These are phyloP conservation scores for Drosophila asahinai DNA, from an alignment of 1,140 invertebrate genomes.

Conservation along the genomic window DNA sequence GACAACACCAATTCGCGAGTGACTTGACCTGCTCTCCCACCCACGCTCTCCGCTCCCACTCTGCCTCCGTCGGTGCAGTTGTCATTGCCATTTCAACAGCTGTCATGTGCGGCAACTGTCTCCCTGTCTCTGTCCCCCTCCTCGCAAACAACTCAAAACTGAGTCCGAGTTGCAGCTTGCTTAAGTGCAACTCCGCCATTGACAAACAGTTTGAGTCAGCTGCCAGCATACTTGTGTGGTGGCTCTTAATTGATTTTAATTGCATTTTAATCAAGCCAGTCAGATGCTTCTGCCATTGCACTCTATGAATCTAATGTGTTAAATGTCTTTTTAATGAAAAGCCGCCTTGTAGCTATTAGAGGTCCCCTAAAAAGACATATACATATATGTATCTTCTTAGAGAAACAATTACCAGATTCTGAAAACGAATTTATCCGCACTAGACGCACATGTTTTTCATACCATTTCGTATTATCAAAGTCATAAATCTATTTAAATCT, in stretches of 20 bases:
- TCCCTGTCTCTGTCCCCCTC: background rate
- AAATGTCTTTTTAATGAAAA: slow-evolving; percentile 66
- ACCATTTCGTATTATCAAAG: background rate
- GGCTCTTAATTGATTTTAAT: slow-evolving; percentile 79
- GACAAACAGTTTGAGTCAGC: slow-evolving; percentile 22
- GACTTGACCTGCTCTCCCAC: slow-evolving; percentile 68
- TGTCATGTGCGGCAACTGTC: slow-evolving; percentile 46
- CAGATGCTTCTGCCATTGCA: slow-evolving; percentile 58
- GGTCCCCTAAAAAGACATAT: too few relatives aligned
- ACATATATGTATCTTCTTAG: background rate
- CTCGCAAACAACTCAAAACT: background rate
- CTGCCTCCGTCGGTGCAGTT: slow-evolving; percentile 25
- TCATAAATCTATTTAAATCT: background rate
- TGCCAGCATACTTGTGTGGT: slow-evolving; percentile 24
- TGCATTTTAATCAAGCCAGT: slow-evolving; percentile 66
- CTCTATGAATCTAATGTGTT: slow-evolving; percentile 31
- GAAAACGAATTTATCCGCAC: background rate
- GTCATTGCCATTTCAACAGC: slow-evolving; percentile 63
- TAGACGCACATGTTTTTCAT: background rate
- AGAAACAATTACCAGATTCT: background rate
- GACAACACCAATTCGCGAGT: slow-evolving; percentile 57
- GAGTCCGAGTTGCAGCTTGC: slow-evolving; percentile 11
- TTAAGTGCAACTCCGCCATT: slow-evolving; percentile 41
- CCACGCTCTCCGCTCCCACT: slow-evolving; percentile 47
- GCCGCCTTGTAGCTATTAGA: slow-evolving; percentile 1